These are phyloP conservation scores for Heliocidaris tuberculata DNA, from an alignment of 35 echinoderm and acorn worm genomes.

Conservation along the genomic window DNA sequence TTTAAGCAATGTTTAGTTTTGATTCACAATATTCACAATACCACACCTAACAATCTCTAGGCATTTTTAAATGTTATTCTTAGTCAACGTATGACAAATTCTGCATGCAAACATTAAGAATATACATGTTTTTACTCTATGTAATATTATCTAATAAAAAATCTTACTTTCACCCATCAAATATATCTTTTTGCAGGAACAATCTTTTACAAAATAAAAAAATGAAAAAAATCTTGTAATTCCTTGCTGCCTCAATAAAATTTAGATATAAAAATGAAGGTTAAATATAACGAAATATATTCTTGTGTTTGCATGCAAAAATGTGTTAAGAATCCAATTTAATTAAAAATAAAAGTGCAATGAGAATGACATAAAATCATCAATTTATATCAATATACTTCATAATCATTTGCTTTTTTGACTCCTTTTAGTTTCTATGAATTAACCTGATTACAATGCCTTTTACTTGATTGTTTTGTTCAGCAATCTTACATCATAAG, in stretches of 20 bases:
- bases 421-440: neutral
- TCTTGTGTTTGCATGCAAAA: slow-evolving; percentile 39
- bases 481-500: neutral
- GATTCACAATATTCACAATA: slow-evolving; percentile 41
- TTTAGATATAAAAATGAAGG: neutral
- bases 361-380: slow-evolving; percentile 27
- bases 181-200: neutral
- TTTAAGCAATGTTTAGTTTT: slow-evolving; percentile 1
- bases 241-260: neutral
- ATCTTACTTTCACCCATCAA: neutral
- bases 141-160: neutral
- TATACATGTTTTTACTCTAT: neutral
- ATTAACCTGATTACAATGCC: neutral
- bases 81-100: neutral
- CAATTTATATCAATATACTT: slow-evolving; percentile 20
- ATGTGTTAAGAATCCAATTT: neutral
- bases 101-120: slow-evolving; percentile 12
- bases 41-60: slow-evolving; percentile 9
- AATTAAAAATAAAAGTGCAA: neutral
- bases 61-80: neutral
- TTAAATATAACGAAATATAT: neutral
- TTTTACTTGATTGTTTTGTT: neutral
- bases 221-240: neutral
- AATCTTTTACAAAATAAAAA: neutral
- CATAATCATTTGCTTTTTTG: neutral